Base-by-base conservation (phyloP, 2,113 vertebrate genomes). In the Diphyllodes magnificus region DNA sequence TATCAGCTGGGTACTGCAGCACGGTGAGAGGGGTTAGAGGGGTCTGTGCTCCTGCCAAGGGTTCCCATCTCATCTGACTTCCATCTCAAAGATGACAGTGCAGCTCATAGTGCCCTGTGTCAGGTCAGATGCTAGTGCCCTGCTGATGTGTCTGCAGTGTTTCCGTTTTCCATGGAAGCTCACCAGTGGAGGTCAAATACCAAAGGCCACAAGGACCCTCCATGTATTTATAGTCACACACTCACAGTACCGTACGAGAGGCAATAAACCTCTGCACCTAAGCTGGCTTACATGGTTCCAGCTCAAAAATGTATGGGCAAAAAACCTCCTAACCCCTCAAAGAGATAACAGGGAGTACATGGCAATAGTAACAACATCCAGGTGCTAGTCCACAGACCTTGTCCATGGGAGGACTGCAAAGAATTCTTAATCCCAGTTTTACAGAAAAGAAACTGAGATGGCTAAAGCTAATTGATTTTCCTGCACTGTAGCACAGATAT, bases 401-500 rank as follows among this genome's bases (percentile, higher is more conserved):
- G 60, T 59, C 63, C 33, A 23, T 1, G 12, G 45, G n/a, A 93
- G 4, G 70, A 86, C 51, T 50, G 50, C 1, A 2, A 78, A 70
- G 19, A 70, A 53, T 23, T 77, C 47, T 83, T 88, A 90, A 93
- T 66, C 35, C 30, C 22, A 28, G 14, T 77, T 92, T 92, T 81
- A 75, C 76, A 86, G 47, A 86, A 88, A 51, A 63, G 63, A 56
- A 92, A 70, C 17, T 10, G 71, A 88, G 80, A 70, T 72, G 33
- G 50, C 71, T 83, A 72, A 88, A 94, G 68, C 50, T 92, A 93
- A 95, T 92, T 97, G 82, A 90, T 95, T 95, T 90, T 93, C 60
- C 64, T 81, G 45, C 82, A 56, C 23, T 63, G 79, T 77, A 90
- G 39, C 42, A 65, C 33, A 45, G 90, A 70, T 93, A 39, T 73